A percentile compares a stretch with the other conserved stretches of the same genome.
Conservation (phyloP, 1,140 invertebrate genomes). For the Ditylenchus dipsaci region DNA sequence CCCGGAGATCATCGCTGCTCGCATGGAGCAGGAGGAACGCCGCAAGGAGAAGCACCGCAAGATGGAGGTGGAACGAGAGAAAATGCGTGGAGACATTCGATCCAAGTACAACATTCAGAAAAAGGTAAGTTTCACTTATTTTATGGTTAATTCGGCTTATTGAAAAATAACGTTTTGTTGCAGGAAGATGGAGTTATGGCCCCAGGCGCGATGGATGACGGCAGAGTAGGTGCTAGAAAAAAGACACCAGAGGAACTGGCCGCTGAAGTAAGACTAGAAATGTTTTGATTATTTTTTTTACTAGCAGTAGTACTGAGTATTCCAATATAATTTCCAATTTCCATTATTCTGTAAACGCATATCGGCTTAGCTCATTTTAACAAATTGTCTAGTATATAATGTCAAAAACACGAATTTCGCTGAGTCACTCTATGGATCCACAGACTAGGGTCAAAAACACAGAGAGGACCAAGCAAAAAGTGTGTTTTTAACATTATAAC, state of each 20-base stretch:
- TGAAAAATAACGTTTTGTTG: constrained; percentile 10
- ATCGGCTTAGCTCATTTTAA: too few species aligned
- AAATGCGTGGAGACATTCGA: constrained; percentile 93
- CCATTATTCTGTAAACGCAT: too few species aligned
- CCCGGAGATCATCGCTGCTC: constrained; percentile 59
- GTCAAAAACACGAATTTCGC: too few species aligned
- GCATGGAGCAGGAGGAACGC: constrained; percentile 62
- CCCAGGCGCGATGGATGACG: constrained; percentile 46
- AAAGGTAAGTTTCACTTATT: constrained; percentile 32
- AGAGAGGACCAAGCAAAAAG: too few species aligned
- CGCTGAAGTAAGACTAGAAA: constrained; percentile 21
- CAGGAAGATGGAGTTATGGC: constrained; percentile 27
- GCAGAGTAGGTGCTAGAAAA: constrained; percentile 48
- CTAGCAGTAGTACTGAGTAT: background rate
- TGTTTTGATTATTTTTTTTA: background rate
- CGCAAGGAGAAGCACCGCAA: constrained; percentile 69
- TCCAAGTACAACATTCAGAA: constrained; percentile 70
- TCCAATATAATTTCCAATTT: too few species aligned
- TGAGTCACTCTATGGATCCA: too few species aligned
- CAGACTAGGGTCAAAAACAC: too few species aligned
- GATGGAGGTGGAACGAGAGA: constrained; percentile 95
- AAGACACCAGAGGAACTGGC: constrained; percentile 57
- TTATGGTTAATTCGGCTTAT: background rate
- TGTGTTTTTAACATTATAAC: too few species aligned
- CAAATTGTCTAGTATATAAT: too few species aligned